Evolutionary conservation across 30 jellyfish, hydroid and myxozoan species (phyloP), one percentile per base, ranked within the genome.

Genomic region (Hydractinia echinata): DNA sequence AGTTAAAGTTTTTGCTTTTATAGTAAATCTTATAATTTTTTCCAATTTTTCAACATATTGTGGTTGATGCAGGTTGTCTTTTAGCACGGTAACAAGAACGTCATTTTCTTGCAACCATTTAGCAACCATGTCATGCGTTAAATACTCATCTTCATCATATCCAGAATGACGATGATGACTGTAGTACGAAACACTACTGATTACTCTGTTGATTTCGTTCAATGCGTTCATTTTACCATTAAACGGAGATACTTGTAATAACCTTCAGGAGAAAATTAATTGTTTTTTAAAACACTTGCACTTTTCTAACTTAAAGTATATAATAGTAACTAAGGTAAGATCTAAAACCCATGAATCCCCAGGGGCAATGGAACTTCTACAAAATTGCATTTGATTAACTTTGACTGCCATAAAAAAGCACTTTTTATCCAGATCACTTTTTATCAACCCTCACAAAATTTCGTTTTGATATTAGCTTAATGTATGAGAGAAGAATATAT

Each of bases 41-140:
- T 92, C 98, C 70, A 92, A 85, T 68, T 92, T 92, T 77, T 92
- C 98, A 30, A 92, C 98, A 77, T 92, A 92, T 91, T 93, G 99
- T 6, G 99, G 99, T 83, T 93, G 99, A 83, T 93, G 99, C 54
- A 93, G 95, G 82, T 93, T 93, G 79, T 93, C 99, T 67, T 93
- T 93, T 54, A 93, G 84, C 5, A 93, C 94, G 67, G 88, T 93
- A n/a, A 92, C 83, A 10, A 93, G 84, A 3, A 93, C 99, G 18
- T 89, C 66, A 79, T 93, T 93, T 71, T 93, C 99, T 51, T 93
- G 96, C 55, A 93, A 83, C 99, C 99, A 93, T 64, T 87, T 89
- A 51, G 99, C 95, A 11, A 93, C 96, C 95, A 93, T 93, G 54
- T 93, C 99, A 81, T 79, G 79, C 11, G 99, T 87, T 5, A 93